Conservation (phyloP, 1,140 invertebrate genomes). For the Dendroctonus ponderosae region DNA sequence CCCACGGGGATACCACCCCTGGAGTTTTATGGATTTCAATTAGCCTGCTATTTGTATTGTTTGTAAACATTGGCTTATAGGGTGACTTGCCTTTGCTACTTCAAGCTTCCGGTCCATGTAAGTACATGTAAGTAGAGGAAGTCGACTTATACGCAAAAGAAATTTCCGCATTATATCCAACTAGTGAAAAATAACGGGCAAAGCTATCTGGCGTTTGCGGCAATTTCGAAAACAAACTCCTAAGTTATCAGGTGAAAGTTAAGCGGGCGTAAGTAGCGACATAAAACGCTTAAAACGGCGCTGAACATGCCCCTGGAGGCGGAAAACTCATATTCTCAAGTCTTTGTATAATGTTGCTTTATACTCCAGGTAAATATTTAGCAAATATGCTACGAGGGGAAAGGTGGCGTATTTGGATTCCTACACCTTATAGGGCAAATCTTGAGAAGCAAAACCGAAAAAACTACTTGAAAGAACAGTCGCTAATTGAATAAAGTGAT, state of each 20-base stretch:
- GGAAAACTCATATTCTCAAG: constrained; percentile 24
- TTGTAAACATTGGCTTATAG: constrained; percentile 18
- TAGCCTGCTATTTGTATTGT: constrained; percentile 20
- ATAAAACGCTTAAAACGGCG: constrained; percentile 31
- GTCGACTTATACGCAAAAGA: too few relatives aligned
- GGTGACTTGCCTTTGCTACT: not conserved
- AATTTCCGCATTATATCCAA: too few relatives aligned
- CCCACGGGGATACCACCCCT: constrained; percentile 27
- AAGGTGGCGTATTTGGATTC: too few relatives aligned
- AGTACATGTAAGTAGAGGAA: too few relatives aligned
- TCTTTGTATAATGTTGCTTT: constrained; percentile 25
- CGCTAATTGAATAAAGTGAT: too few relatives aligned
- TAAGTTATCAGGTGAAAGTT: constrained; percentile 32
- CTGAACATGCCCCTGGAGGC: constrained; percentile 24
- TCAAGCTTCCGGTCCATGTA: too few relatives aligned
- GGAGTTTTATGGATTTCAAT: constrained; percentile 17
- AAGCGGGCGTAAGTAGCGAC: constrained; percentile 23
- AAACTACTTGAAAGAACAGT: too few relatives aligned
- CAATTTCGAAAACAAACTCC: constrained; percentile 6
- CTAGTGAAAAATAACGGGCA: too few relatives aligned
- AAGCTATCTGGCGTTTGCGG: not conserved
- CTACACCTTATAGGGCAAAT: too few relatives aligned
- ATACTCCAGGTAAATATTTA: constrained; percentile 26
- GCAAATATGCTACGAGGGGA: too few relatives aligned
- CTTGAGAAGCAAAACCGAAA: too few relatives aligned